Conservation (phyloP, 2,113 vertebrate species). For the Tragelaphus imberbis region DNA sequence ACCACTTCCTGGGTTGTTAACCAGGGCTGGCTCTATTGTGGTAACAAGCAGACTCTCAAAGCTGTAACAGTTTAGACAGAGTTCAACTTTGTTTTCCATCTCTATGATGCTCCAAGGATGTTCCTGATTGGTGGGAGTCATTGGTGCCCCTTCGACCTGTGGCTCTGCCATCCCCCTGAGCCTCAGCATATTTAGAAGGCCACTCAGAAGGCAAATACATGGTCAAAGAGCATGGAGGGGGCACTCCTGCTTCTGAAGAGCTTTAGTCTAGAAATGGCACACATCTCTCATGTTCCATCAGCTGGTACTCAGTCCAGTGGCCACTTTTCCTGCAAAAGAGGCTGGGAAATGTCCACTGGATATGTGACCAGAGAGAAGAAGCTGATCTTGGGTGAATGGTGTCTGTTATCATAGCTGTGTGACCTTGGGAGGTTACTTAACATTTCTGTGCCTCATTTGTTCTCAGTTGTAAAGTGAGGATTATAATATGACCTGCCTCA, state of each 20-base stretch:
- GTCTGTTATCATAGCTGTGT: neutral
- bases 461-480: neutral
- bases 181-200: neutral
- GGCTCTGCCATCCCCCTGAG: neutral
- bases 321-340: neutral
- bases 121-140: neutral
- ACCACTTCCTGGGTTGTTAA: neutral
- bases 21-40: neutral
- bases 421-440: neutral
- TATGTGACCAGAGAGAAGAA: neutral
- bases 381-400: neutral
- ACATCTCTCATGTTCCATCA: neutral
- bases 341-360: neutral
- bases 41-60: neutral
- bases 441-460: neutral
- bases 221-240: accelerated
- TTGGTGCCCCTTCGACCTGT: too few species aligned
- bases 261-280: neutral
- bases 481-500: neutral
- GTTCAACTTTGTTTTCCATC: neutral
- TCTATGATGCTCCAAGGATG: neutral
- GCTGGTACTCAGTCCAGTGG: neutral
- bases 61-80: neutral
- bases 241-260: neutral
- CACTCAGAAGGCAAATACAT: neutral